Base-by-base conservation (phyloP, 2,797 vertebrate genomes). In the Acestrorhynchus altus region DNA sequence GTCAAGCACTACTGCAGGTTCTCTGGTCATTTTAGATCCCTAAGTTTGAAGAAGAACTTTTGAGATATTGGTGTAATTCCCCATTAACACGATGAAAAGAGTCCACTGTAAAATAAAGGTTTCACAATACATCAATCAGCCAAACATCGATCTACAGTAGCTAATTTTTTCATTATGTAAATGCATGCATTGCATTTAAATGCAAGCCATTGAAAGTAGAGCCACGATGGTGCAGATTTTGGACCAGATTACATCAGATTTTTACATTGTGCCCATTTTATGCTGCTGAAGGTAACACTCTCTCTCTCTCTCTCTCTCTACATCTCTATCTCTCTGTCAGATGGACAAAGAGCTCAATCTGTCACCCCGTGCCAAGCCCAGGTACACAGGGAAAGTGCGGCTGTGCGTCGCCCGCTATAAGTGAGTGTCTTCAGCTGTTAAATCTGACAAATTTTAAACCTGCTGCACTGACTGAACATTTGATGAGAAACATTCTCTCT, bases 351-450 rank as follows among this genome's bases (percentile, higher is more conserved):
- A 97, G 87, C 92, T 92, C 74, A 91, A 93, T 84, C 95, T 95
- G 70, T 95, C 91, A 77, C 94, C 95, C 86, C 90, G 92, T 81
- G 93, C 95, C 84, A 98, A 95, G 91, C 94, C 93, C 76, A 96
- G 94, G 89, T 97, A 95, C 91, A 96, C 96, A 71, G 96, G 96
- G 80, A 99, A 97, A 85, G 96, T 98, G 76, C 96, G 96, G 81
- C 93, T 99, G 88, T 99, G 97, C 77, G 94, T 99, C 1, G 98
- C 97, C 81, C 96, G 98, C 39, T 99, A 99, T 51, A 99, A 97
- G 98, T 99, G 90, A 35, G 90, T 85, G 46, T 46, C 22, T 47
- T 52, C 28, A 64, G 31, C 71, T 72, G 42, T 67, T 44, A 12
- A 44, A 60, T 15, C 24, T 11, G 1, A 12, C 42, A 35, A 49